These are phyloP conservation scores for Lepidurus couesii DNA, from an alignment of 1,140 invertebrate genomes.

Conservation along the genomic window DNA sequence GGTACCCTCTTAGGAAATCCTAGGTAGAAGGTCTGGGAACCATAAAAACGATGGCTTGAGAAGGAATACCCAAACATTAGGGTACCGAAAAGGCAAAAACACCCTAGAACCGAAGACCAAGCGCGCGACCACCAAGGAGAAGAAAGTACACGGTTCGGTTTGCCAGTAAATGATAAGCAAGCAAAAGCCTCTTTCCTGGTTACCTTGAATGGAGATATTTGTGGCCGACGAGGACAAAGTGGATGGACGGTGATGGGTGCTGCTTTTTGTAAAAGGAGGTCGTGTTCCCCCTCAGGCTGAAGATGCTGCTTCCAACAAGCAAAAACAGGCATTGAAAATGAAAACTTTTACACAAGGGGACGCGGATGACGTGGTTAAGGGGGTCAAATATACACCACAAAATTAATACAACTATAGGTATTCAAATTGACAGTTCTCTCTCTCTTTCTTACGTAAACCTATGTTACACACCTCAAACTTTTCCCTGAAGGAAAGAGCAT, in stretches of 20 bases:
- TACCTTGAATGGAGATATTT: slow-evolving; percentile 7
- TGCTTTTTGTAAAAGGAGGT: not conserved
- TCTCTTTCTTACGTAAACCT: not conserved
- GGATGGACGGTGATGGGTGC: not conserved
- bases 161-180: not conserved
- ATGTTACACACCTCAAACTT: not conserved
- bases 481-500: not conserved
- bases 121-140: not conserved
- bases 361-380: not conserved
- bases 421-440: slow-evolving; percentile 3
- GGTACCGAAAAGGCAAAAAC: no score
- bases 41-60: not conserved
- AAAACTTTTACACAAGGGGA: not conserved
- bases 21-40: not conserved
- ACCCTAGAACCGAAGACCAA: not conserved
- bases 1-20: not conserved
- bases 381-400: not conserved
- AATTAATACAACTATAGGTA: slow-evolving; percentile 6
- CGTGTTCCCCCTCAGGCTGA: not conserved
- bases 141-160: slow-evolving; percentile 9
- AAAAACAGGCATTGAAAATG: not conserved
- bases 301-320: not conserved
- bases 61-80: not conserved
- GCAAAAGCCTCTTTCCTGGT: slow-evolving; percentile 7
- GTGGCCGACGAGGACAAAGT: not conserved